Percentiles rank a stretch among this genome's conserved stretches.
phyloP scores from a whole-genome alignment of 2,888 invertebrate species.

The Epistrophe eligans region DNA sequence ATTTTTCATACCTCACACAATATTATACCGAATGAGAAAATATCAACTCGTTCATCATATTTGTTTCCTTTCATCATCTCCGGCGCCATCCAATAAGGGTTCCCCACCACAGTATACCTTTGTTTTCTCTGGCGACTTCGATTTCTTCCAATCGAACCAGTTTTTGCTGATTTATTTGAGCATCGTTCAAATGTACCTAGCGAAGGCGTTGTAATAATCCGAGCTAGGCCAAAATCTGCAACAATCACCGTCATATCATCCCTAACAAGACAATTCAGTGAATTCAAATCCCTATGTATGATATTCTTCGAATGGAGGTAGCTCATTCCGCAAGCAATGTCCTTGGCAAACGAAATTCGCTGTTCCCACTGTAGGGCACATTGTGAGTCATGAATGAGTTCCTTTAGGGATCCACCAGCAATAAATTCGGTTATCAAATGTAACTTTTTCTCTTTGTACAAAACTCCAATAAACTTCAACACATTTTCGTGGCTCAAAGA shows the following conservation, averaged over 20 bases:
- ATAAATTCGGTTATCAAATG: slow-evolving; percentile 97
- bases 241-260: slow-evolving; percentile 96
- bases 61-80: slow-evolving; percentile 99
- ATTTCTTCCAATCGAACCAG: slow-evolving; percentile 84
- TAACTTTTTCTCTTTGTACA: slow-evolving; percentile 95
- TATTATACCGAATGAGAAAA: slow-evolving; percentile 97
- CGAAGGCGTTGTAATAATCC: slow-evolving; percentile 87
- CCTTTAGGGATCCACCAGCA: slow-evolving; percentile 94
- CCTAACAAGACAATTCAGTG: slow-evolving; percentile 96
- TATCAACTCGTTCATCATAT: slow-evolving; percentile 98
- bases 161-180: slow-evolving; percentile 79
- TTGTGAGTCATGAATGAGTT: slow-evolving; percentile 90
- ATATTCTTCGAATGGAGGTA: slow-evolving; percentile 97
- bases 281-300: slow-evolving; percentile 97
- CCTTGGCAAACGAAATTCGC: slow-evolving; percentile 93
- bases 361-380: slow-evolving; percentile 91
- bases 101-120: slow-evolving; percentile 97
- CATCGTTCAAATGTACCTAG: slow-evolving; percentile 83
- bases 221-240: slow-evolving; percentile 97
- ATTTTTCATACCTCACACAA: slow-evolving; percentile 90
- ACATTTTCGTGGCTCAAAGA: slow-evolving; percentile 96
- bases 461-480: slow-evolving; percentile 94
- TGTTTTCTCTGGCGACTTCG: slow-evolving; percentile 90
- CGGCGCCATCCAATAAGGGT: slow-evolving; percentile 99
- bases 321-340: slow-evolving; percentile 96